phyloP scores from a whole-genome alignment of 2,888 invertebrate genomes.

The Pardosa pseudoannulata region DNA sequence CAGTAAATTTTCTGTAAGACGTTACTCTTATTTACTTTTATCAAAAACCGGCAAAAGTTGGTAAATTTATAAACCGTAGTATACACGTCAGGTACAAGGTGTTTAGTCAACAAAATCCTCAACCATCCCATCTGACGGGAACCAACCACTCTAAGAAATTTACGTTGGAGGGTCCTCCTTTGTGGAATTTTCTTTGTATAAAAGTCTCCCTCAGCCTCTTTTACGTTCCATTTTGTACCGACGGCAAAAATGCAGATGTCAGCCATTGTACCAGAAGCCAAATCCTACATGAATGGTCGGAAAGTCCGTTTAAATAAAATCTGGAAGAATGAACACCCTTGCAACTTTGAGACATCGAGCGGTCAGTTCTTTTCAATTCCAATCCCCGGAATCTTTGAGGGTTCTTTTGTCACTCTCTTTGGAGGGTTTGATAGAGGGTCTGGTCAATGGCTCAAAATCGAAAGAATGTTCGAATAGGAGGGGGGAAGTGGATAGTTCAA shows the following conservation, averaged over 20 bases:
- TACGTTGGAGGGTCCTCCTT: too few species aligned
- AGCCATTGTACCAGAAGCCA: neutral
- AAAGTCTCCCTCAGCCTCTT: neutral
- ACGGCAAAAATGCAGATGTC: neutral
- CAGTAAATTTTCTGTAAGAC: too few species aligned
- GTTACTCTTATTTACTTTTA: too few species aligned
- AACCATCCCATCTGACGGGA: neutral
- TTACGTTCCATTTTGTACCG: neutral
- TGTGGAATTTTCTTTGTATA: neutral
- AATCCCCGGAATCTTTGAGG: neutral
- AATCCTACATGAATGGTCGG: neutral
- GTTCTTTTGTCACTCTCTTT: neutral
- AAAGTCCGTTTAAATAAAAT: neutral
- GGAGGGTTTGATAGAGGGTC: neutral
- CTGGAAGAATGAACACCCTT: neutral
- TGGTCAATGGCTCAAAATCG: neutral
- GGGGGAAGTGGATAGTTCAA: too few species aligned
- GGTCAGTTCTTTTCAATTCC: neutral
- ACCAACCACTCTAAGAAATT: too few species aligned
- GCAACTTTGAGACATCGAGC: neutral
- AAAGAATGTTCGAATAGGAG: neutral
- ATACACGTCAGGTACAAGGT: neutral
- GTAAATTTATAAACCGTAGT: too few species aligned
- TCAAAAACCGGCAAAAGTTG: too few species aligned
- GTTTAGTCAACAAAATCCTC: neutral